Evolutionary conservation across 2,888 invertebrate genomes (phyloP), one percentile per base, ranked within the genome.

Genomic region (Erannis defoliaria): DNA sequence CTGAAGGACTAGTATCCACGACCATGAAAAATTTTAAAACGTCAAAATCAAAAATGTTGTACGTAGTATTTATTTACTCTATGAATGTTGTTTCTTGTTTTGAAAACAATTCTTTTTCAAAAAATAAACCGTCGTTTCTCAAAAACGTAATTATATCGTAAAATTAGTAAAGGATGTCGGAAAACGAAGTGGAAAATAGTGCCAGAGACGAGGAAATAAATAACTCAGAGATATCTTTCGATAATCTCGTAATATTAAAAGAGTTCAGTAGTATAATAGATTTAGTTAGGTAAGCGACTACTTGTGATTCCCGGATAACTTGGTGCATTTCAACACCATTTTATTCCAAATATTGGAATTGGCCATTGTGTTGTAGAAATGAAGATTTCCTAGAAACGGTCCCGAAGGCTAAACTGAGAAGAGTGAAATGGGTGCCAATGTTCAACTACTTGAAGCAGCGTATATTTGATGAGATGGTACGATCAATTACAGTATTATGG

Each of bases 311-410:
- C n/a, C 3, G 33, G n/a, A 10, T 33, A n/a, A n/a, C 10, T 1
- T 12, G 3, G n/a, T 33, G 2, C 6, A 31, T 31, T 33, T 10
- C n/a, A 3, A 2, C 10, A 33, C 10, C n/a, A 33, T 10, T n/a
- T n/a, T 33, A 35, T 37, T 9, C 6, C 12, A 19, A 40, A 12
- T 21, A 12, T 21, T 37, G n/a, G 35, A 19, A 26, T 21, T 42
- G n/a, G n/a, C n/a, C n/a, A n/a, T 23, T 42, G n/a, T 45, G 9
- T 58, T 77, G 2, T 66, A 93, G 93, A 68, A 84, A 86, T 77
- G 92, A 93, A 80, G 93, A 93, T 62, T 93, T 93, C 70, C 78
- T 91, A 5, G 84, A 89, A 71, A 86, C 83, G 51, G 87, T 92
- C 5, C 91, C 90, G 2, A 90, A 89, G 77, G 80, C 85, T 8